Base-by-base conservation (phyloP, 2,797 vertebrate genomes). In the Amniataba percoides region DNA sequence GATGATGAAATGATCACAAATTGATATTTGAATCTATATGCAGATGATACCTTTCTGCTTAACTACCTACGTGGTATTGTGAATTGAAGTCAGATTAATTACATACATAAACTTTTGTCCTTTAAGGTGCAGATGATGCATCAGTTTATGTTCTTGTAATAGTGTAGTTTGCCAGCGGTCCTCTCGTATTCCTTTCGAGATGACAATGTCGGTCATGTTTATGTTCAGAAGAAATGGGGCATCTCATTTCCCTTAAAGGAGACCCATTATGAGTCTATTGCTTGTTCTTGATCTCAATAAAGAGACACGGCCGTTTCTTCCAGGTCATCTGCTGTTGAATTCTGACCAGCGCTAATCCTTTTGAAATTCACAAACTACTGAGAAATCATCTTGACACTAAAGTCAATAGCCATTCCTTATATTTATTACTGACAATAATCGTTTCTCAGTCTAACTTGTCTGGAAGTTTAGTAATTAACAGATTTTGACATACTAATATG, bases 161-260 rank as follows among this genome's bases (percentile, higher is more conserved):
- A 59, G n/a, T 42, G 58, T 51, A 55, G 40, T n/a, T 43, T 56
- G 74, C 51, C 68, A 56, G 49, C 27, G 39, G 52, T 53, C 52
- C 74, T 48, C 71, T 78, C 15, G 18, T 81, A 39, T 62, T 71
- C 52, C 57, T 42, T 69, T 27, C 21, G 7, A 62, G 21, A 80
- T 34, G 19, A 51, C 42, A 88, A 87, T 84, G 36, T 87, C 72
- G 80, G 85, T 65, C 69, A 67, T 77, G 64, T 80, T 81, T 88
- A 78, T 77, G 58, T 65, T 84, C 79, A 77, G 61, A 75, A 61
- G 80, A 84, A 85, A 85, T 74, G 63, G 62, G 73, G 63, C 80
- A 72, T 84, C 81, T 75, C 61, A 82, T 5, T 9, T 81, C 71
- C 36, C 72, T 69, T 75, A 77, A 79, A 88, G 59, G 71, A 74